Percentiles rank a stretch among this genome's conserved stretches.
These are phyloP conservation scores for Sylvilagus bachmani DNA, from an alignment of 2,113 vertebrate species.

Conservation along the genomic window DNA sequence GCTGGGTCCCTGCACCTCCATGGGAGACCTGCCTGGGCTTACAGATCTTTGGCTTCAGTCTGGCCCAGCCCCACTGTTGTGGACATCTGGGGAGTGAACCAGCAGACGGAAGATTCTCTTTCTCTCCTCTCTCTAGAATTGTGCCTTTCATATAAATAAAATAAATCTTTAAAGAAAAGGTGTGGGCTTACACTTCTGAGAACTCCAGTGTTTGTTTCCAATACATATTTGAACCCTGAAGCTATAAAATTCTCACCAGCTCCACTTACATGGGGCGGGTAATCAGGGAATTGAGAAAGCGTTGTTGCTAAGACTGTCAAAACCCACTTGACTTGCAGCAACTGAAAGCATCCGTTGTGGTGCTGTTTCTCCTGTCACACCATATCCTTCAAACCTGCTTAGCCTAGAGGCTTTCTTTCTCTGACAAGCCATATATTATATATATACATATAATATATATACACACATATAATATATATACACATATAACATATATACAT, in stretches of 20 bases:
- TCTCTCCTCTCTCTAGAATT: too few species aligned
- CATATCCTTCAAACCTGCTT: neutral
- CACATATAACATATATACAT: too few species aligned
- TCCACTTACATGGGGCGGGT: neutral
- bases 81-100: too few species aligned
- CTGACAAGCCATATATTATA: constrained; percentile 3
- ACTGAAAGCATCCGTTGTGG: neutral
- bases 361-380: neutral
- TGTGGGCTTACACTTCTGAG: neutral
- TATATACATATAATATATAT: too few species aligned
- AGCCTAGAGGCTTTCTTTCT: constrained; percentile 54
- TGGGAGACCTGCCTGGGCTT: too few species aligned
- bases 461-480: too few species aligned
- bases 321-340: neutral
- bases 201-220: neutral
- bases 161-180: neutral
- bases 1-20: too few species aligned
- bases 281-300: neutral
- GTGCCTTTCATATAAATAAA: neutral
- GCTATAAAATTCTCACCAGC: neutral
- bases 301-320: neutral
- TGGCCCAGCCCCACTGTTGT: too few species aligned
- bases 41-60: too few species aligned
- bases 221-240: too few species aligned
- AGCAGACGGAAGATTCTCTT: too few species aligned